phyloP scores from a whole-genome alignment of 2,797 vertebrate genomes.

The Podargus strigoides region DNA sequence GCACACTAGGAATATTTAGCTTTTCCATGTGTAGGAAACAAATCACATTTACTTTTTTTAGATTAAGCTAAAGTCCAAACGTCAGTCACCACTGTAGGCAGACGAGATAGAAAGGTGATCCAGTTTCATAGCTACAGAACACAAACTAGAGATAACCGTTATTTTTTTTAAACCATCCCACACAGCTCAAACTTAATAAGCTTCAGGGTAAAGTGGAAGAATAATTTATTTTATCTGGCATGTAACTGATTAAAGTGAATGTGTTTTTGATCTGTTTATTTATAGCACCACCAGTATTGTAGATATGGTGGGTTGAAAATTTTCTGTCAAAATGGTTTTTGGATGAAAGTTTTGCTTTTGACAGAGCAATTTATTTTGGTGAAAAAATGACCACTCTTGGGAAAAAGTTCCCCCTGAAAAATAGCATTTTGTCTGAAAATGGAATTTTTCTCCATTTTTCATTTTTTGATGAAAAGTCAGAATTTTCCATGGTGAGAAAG shows the following conservation, averaged over 20 bases:
- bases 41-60: neutral
- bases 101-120: neutral
- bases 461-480: slow-evolving; percentile 8
- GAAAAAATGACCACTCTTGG: neutral
- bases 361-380: slow-evolving; percentile 36
- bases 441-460: neutral
- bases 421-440: neutral
- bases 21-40: neutral
- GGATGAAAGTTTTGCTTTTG: slow-evolving; percentile 1
- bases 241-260: neutral
- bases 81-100: neutral
- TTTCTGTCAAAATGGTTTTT: neutral
- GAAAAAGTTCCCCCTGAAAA: slow-evolving; percentile 9
- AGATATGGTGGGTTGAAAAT: neutral
- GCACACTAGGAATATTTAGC: neutral
- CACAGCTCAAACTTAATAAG: neutral
- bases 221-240: slow-evolving; percentile 33
- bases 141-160: neutral
- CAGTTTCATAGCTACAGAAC: neutral
- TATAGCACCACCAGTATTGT: neutral
- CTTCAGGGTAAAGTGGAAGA: neutral
- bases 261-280: neutral
- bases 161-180: neutral
- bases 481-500: slow-evolving; percentile 22
- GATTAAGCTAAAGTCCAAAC: neutral